Percentiles rank a stretch among this genome's conserved stretches.
phyloP scores from a whole-genome alignment of 2,797 vertebrate genomes.

The Bradypodion pumilum region DNA sequence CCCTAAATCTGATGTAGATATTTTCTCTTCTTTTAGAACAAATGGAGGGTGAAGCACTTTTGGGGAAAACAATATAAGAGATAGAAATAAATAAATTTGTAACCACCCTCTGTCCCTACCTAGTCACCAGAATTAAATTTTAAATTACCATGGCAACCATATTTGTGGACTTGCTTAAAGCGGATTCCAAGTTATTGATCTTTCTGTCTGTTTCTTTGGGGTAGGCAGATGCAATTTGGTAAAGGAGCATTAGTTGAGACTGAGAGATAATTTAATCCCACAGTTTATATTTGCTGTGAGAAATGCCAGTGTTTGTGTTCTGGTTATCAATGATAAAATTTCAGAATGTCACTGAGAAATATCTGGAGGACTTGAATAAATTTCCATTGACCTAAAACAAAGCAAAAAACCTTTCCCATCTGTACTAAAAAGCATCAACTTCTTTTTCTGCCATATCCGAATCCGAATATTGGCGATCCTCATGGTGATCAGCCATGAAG shows the following conservation, averaged over 20 bases:
- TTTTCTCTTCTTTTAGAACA: background rate
- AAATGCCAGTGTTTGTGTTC: background rate
- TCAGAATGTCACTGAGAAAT: background rate
- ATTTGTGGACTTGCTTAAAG: background rate
- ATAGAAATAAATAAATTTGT: too few species aligned
- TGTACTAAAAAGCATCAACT: too few species aligned
- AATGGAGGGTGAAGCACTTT: background rate
- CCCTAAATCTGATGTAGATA: background rate
- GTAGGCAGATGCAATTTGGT: background rate
- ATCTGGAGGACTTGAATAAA: background rate
- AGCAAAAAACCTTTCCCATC: too few species aligned
- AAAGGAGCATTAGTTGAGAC: background rate
- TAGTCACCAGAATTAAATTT: background rate
- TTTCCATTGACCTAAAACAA: background rate
- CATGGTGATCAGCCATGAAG: too few species aligned
- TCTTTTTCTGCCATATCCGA: too few species aligned
- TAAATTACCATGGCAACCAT: background rate
- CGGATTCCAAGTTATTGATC: background rate
- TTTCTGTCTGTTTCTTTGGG: background rate
- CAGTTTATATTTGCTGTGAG: background rate
- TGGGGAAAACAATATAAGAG: too few species aligned
- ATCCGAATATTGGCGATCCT: too few species aligned
- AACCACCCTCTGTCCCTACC: background rate
- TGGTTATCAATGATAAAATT: background rate
- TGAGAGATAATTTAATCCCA: background rate